Base-by-base conservation (phyloP, 1,140 invertebrate genomes). In the Lutraria rhynchaena region DNA sequence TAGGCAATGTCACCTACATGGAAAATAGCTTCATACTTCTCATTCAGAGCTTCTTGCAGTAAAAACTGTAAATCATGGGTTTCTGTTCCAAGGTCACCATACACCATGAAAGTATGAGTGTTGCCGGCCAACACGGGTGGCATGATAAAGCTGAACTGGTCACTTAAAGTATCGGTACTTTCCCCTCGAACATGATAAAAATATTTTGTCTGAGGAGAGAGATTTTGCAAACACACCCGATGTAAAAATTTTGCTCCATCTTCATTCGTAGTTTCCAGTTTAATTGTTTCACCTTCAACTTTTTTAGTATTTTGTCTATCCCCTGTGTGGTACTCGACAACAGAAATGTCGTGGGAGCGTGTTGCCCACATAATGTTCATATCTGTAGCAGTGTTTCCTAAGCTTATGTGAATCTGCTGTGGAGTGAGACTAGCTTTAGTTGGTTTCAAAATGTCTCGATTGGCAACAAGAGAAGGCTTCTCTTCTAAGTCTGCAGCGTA, bases 81-180 rank as follows among this genome's bases (percentile, higher is more conserved):
- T 93, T 97, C 96, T 86, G 95, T 96, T 0, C 97, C 97, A 95
- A 98, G 95, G 91, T 98, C 97, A 0, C 97, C 98, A 89, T 95
- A 98, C 80, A 99, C 95, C 55, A 96, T 96, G 49, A 98, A 89
- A 1, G 75, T 83, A 44, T 88, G 83, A 37, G 70, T 44, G 55
- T 67, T 80, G 1, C 70, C 58, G 0, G 70, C 53, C 5, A 73
- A 19, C 15, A 58, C 73, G 51, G 75, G 61, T 0, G 87, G 87
- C 9, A 89, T 75, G 0, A 35, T 82, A 60, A 89, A 90, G 55
- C 82, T 85, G 44, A 82, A 89, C 7, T 83, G 60, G 1, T 87
- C 85, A 73, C 87, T 87, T 55, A 73, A 57, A 37, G 55, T 78
- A 19, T 82, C 58, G 2, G 57, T 65, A 46, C 75, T 65, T n/a